Base-by-base conservation (phyloP, 2,797 vertebrate genomes). In the Clarias pachynema region DNA sequence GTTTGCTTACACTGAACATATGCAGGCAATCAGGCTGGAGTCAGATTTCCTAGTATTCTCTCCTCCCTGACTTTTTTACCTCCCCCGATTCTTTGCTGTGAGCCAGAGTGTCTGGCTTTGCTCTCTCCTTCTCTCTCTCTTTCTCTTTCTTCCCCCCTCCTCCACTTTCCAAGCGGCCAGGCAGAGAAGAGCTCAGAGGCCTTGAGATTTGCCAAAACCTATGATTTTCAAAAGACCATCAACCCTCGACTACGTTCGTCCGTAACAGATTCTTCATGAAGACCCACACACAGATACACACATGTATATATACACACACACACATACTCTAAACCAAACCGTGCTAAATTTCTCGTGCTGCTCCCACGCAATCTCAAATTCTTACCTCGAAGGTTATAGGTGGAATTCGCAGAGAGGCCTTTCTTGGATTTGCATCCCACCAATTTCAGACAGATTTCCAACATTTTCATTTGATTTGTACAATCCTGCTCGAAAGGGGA, bases 401-500 rank as follows among this genome's bases (percentile, higher is more conserved):
- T 98, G 94, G 98, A 98, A 63, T 49, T 49, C 10, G 98, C 97
- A 15, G 98, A 99, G 70, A 99, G 97, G 86, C 97, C 97, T 91
- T 99, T 99, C 92, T 99, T 99, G 81, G 98, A 99, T 95, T 99
- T 99, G 95, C 98, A 99, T 93, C 98, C 98, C 96, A 99, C 98
- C 96, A 99, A 95, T 96, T 99, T 99, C 91, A 99, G 95, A 94
- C 98, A 99, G 93, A 99, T 99, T 95, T 99, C 97, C 97, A 99
- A 96, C 98, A 99, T 99, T 95, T 98, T 99, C 96, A 97, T 97
- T 95, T 95, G 96, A 94, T 94, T 95, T 91, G 86, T 90, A 91
- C 92, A 85, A 90, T 91, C 92, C 91, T 88, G 49, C 65, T 86
- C 85, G 12, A 18, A 86, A 83, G 26, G 49, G 82, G 34, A 37